Evolutionary conservation across 2,113 vertebrate genomes (phyloP).

Genomic region (Propithecus coquereli): DNA sequence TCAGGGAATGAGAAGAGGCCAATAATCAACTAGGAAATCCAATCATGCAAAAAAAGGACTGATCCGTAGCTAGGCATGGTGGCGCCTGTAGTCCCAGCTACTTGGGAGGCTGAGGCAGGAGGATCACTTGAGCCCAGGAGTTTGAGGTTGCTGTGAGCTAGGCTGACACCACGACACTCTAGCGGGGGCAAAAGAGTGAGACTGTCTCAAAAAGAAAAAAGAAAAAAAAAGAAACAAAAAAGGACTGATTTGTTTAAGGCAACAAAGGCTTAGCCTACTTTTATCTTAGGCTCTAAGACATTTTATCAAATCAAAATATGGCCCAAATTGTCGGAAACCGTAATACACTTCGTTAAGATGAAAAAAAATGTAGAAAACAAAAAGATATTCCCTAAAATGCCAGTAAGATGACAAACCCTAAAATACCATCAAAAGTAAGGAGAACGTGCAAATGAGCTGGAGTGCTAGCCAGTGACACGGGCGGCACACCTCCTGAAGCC

Average conservation of each 20-base stretch:
- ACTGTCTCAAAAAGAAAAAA: too few relatives aligned
- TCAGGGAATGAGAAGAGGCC: not conserved
- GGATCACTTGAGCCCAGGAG: too few relatives aligned
- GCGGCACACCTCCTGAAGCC: constrained; percentile 88
- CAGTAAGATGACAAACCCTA: not conserved
- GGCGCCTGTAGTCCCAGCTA: too few relatives aligned
- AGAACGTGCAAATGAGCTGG: rapidly evolving
- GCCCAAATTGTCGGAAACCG: not conserved
- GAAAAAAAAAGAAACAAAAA: too few relatives aligned
- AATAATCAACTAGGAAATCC: rapidly evolving
- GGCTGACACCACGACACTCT: too few relatives aligned
- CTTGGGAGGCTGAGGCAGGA: too few relatives aligned
- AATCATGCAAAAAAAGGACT: not conserved
- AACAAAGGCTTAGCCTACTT: not conserved
- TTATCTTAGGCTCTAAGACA: not conserved
- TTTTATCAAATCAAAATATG: not conserved
- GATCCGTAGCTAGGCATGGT: too few relatives aligned
- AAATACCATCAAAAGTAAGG: not conserved
- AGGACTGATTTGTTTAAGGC: not conserved
- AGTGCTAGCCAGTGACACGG: too few relatives aligned
- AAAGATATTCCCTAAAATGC: not conserved
- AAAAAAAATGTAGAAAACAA: too few relatives aligned
- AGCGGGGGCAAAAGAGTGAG: too few relatives aligned
- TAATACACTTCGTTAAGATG: not conserved
- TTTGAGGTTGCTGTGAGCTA: too few relatives aligned